Conservation (phyloP, 2,888 invertebrate genomes). For the Mechanitis mazaeus region DNA sequence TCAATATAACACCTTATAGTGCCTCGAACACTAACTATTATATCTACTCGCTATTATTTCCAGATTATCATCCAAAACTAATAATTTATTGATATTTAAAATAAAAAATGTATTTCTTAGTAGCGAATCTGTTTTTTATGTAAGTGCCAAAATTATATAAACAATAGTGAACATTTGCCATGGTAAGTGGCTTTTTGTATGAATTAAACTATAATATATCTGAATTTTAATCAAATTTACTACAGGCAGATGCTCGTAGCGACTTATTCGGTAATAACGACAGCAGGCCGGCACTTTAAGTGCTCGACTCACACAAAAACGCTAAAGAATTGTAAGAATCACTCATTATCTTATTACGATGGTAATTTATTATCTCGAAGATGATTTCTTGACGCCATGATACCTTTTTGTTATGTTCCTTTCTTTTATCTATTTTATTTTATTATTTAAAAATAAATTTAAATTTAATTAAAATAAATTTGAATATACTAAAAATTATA, state of each 20-base stretch:
- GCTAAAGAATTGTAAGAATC: conserved; percentile 61
- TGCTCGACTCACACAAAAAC: conserved; percentile 54
- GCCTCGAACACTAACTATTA: neutral
- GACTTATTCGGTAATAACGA: conserved; percentile 67
- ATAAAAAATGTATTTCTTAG: neutral
- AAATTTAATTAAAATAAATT: neutral
- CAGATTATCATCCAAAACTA: too few relatives aligned
- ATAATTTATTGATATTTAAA: too few relatives aligned
- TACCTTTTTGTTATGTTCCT: conserved; percentile 33
- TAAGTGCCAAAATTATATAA: conserved; percentile 6
- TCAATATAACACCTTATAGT: conserved; percentile 18
- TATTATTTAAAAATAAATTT: neutral
- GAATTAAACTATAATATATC: conserved; percentile 62
- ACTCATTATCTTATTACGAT: conserved; percentile 75
- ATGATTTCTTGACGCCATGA: conserved; percentile 54
- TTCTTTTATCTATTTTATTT: too few relatives aligned
- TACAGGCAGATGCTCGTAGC: conserved; percentile 67
- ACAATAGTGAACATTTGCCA: conserved; percentile 19
- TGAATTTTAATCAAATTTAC: conserved; percentile 74
- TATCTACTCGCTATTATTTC: too few relatives aligned
- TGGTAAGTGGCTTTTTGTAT: conserved; percentile 29
- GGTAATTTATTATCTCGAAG: conserved; percentile 67
- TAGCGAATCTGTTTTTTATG: neutral
- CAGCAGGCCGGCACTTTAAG: conserved; percentile 43
- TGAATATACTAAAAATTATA: neutral